Evolutionary conservation across 2,113 vertebrate species (phyloP).

Genomic region (Brienomyrus brachyistius): DNA sequence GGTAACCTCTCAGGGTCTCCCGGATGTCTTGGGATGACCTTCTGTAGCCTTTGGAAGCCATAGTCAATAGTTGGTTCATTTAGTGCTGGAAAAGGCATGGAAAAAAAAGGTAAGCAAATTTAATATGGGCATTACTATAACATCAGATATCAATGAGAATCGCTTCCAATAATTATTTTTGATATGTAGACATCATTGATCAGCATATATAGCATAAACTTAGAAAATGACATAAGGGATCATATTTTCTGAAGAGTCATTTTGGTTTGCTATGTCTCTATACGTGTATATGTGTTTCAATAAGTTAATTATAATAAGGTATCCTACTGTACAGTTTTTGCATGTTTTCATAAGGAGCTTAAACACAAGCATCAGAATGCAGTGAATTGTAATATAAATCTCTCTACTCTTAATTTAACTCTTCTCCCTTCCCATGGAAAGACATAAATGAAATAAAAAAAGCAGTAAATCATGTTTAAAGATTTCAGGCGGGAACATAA

Average conservation of each 20-base stretch:
- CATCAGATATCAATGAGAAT: neutral
- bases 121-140: neutral
- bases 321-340: neutral
- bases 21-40: constrained; percentile 82
- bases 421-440: neutral
- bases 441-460: neutral
- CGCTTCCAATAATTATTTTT: neutral
- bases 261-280: neutral
- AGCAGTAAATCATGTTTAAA: neutral
- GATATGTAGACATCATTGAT: neutral
- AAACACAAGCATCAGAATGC: neutral
- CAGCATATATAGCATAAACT: neutral
- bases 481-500: neutral
- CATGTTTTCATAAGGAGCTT: neutral
- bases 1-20: constrained; percentile 85
- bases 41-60: constrained; percentile 86
- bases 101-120: constrained; percentile 25
- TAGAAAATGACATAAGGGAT: neutral
- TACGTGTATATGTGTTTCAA: neutral
- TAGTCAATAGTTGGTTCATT: constrained; percentile 82
- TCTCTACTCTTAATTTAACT: neutral
- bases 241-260: neutral
- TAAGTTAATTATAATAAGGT: neutral
- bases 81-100: constrained; percentile 43
- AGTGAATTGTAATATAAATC: neutral